These are phyloP conservation scores for Electrophaes corylata DNA, from an alignment of 2,888 invertebrate genomes.

Conservation along the genomic window DNA sequence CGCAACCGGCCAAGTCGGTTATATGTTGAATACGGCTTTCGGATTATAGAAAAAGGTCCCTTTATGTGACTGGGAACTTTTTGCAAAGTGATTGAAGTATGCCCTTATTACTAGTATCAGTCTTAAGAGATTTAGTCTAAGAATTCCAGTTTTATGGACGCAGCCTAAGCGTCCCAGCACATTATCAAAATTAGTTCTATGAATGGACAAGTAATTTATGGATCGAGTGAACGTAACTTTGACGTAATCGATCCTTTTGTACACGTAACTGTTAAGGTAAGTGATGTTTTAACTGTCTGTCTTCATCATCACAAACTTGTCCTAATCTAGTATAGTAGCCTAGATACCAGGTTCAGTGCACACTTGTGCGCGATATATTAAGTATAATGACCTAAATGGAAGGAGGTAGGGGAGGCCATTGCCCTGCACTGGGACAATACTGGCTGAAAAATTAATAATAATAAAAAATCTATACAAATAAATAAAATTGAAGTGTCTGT, in stretches of 20 bases:
- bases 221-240: conserved; percentile 27
- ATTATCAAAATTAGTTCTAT: conserved; percentile 24
- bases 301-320: conserved; percentile 10
- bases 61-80: conserved; percentile 6
- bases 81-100: neutral
- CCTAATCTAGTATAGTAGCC: neutral
- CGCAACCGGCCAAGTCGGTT: conserved; percentile 7
- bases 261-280: conserved; percentile 10
- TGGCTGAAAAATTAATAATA: too few relatives aligned
- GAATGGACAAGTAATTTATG: conserved; percentile 25
- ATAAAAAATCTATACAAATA: too few relatives aligned
- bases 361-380: too few relatives aligned
- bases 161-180: conserved; percentile 1
- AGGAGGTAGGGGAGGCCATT: too few relatives aligned
- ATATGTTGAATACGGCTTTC: conserved; percentile 2
- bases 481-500: too few relatives aligned
- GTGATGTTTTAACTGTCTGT: conserved; percentile 14
- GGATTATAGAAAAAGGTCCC: neutral
- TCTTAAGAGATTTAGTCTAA: too few relatives aligned
- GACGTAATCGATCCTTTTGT: conserved; percentile 33
- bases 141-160: neutral
- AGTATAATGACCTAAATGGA: too few relatives aligned
- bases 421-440: too few relatives aligned
- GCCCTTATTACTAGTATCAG: neutral
- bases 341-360: too few relatives aligned